Base-by-base conservation (phyloP, 2,113 vertebrate species). In the Prietella phreatophila region DNA sequence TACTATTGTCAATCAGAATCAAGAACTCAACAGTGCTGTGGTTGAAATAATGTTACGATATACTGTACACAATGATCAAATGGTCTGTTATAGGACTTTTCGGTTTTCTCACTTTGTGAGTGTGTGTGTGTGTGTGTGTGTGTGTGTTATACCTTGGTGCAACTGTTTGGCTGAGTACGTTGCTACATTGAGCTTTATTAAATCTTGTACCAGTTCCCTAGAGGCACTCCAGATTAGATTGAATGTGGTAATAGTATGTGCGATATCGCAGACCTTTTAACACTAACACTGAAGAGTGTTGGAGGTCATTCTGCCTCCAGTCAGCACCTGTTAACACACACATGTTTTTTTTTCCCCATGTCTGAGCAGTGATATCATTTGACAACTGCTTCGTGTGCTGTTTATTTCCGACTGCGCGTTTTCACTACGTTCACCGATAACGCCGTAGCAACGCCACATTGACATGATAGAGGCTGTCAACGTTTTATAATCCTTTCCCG, bases 171-270 rank as follows among this genome's bases (percentile, higher is more conserved):
- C 92, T 91, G 92, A 95, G 60, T 61, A 86, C 95, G 85, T 81
- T 96, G 89, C 90, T 91, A 89, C 89, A 93, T 94, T 96, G 91
- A 92, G 90, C 91, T 94, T 95, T 94, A 91, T 95, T 96, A 95
- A 95, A 95, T 94, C 87, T 39, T 93, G 90, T 88, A 92, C 88
- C 88, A 39, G 85, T 90, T 93, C 94, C 93, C 93, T 85, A 63
- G 88, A 91, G 92, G 94, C 84, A 84, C 89, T 42, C 5, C 58
- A 92, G 88, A 95, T 95, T 92, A 93, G 92, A 92, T 94, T 94
- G 94, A 93, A 92, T 90, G 61, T 95, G 93, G 87, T 90, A 91
- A 88, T 84, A 55, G 83, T 84, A 73, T 93, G 86, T 93, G 92
- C 82, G 73, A 90, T 91, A 91, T 78, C 92, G 80, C 27, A 91